Evolutionary conservation across 2,797 vertebrate genomes (phyloP).

Genomic region (Morelia viridis): DNA sequence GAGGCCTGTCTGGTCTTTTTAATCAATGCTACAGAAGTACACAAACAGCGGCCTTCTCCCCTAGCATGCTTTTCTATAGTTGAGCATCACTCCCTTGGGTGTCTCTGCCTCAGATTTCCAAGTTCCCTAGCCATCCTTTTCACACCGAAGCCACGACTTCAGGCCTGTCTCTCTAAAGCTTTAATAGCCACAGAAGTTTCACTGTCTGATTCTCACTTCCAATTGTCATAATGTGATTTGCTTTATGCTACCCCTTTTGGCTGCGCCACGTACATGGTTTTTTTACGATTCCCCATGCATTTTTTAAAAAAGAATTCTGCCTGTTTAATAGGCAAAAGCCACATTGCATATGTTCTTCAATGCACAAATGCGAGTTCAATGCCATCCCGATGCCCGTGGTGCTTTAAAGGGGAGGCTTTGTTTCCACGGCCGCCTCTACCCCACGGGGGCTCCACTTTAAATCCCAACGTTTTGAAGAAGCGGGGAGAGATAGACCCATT

Average conservation of each 20-base stretch:
- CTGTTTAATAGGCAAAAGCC: not conserved
- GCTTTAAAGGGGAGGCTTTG: not conserved
- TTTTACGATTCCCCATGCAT: not conserved
- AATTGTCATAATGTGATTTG: not conserved
- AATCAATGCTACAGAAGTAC: not conserved
- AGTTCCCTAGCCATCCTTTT: not conserved
- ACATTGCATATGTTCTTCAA: too few species aligned
- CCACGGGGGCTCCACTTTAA: not conserved
- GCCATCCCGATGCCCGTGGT: too few species aligned
- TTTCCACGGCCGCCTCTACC: too few species aligned
- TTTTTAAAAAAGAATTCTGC: not conserved
- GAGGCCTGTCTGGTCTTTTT: not conserved
- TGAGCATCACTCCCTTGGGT: not conserved
- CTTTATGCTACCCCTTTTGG: not conserved
- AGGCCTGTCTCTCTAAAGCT: not conserved
- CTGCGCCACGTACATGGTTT: not conserved
- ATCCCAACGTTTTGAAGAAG: not conserved
- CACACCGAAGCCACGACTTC: not conserved
- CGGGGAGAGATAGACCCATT: too few species aligned
- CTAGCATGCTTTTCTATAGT: not conserved
- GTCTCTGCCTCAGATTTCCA: not conserved
- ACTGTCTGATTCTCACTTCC: not conserved
- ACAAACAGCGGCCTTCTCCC: too few species aligned
- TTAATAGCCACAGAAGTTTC: not conserved
- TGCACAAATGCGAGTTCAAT: too few species aligned